Percentiles rank a stretch among this genome's conserved stretches.
Evolutionary conservation across 2,888 invertebrate genomes (phyloP).

Genomic region (Drosophila acutilabella): DNA sequence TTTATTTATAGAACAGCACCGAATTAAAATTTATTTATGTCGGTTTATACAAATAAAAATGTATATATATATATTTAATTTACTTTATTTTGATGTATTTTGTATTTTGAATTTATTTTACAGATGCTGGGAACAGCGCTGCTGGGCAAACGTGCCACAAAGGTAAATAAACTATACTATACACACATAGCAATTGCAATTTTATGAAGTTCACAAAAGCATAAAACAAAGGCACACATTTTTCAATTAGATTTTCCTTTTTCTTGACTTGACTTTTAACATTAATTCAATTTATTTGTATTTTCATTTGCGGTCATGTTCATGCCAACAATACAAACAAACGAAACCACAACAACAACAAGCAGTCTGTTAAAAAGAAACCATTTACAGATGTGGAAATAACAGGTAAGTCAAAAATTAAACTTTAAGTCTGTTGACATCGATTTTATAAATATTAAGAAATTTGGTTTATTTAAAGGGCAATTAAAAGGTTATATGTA

Average conservation of each 20-base stretch:
- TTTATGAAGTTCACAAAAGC: slow-evolving; percentile 10
- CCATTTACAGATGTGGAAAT: slow-evolving; percentile 85
- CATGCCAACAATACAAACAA: slow-evolving; percentile 4
- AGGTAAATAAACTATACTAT: slow-evolving; percentile 70
- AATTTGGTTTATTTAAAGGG: not conserved
- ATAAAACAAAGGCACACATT: slow-evolving; percentile 22
- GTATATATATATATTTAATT: slow-evolving; percentile 18
- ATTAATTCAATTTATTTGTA: slow-evolving; percentile 29
- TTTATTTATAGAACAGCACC: slow-evolving; percentile 8
- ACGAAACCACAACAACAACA: slow-evolving; percentile 10
- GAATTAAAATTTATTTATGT: not conserved
- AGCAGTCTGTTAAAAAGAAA: slow-evolving; percentile 85
- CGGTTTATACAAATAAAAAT: not conserved
- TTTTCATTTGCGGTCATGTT: slow-evolving; percentile 21
- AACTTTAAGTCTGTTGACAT: slow-evolving; percentile 5
- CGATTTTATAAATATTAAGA: slow-evolving; percentile 3
- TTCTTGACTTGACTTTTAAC: slow-evolving; percentile 28
- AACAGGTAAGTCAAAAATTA: slow-evolving; percentile 76
- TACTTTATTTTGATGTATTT: slow-evolving; percentile 29
- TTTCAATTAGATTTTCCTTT: slow-evolving; percentile 35
- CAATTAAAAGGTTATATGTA: not conserved
- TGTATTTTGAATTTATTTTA: slow-evolving; percentile 28
- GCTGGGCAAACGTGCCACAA: slow-evolving; percentile 84
- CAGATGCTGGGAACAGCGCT: slow-evolving; percentile 85
- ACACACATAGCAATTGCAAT: slow-evolving; percentile 3